Percentiles rank a stretch among this genome's conserved stretches.
Conservation (phyloP, 2,888 invertebrate genomes). For the Mythimna lalbum region DNA sequence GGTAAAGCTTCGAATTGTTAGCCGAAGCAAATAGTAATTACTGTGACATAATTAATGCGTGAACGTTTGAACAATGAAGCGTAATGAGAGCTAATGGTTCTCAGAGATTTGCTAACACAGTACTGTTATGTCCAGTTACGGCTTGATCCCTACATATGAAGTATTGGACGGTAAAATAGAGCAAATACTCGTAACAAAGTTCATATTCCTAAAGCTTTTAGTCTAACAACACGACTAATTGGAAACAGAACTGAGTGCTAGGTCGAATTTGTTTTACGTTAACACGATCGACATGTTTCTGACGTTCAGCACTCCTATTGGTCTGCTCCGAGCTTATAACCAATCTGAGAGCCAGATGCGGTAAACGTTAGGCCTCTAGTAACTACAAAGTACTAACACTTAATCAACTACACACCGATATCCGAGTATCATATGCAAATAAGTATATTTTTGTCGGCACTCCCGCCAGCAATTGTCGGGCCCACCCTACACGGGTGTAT, state of each 20-base stretch:
- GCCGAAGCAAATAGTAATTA: conserved; percentile 60
- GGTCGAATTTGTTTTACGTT: no score
- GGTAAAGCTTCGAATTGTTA: conserved; percentile 56
- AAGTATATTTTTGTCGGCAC: conserved; percentile 47
- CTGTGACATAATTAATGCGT: conserved; percentile 62
- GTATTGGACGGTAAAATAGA: not conserved
- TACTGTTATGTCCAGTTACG: conserved; percentile 23
- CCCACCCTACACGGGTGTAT: conserved; percentile 64
- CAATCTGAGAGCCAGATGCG: no score
- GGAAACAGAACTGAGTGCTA: conserved; percentile 12
- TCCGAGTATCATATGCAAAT: conserved; percentile 51
- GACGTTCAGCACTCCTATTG: no score
- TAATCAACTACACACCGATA: conserved; percentile 20
- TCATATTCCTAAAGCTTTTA: conserved; percentile 22
- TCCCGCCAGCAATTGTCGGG: conserved; percentile 44
- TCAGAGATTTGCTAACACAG: conserved; percentile 22
- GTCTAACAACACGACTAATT: conserved; percentile 33
- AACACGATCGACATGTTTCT: no score
- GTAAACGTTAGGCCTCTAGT: not conserved
- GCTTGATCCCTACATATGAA: not conserved
- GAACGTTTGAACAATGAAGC: conserved; percentile 48
- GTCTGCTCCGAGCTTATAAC: no score
- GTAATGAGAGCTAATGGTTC: conserved; percentile 48
- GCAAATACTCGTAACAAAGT: conserved; percentile 7
- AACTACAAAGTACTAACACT: conserved; percentile 25